Base-by-base conservation (phyloP, 2,888 invertebrate genomes). In the Andrena bicolor region DNA sequence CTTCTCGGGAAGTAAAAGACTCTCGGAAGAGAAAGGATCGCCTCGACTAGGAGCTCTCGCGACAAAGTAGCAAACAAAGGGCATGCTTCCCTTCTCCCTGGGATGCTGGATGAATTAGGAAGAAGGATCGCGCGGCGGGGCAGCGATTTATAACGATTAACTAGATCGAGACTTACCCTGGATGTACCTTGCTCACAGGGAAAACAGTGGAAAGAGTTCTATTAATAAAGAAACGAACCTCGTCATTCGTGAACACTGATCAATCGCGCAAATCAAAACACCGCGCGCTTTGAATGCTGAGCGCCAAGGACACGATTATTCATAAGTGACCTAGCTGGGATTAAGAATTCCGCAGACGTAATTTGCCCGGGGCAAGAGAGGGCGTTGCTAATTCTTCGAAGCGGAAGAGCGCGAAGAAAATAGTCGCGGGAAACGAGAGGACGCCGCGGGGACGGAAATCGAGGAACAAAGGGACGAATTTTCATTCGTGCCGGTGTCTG, bases 11-110 rank as follows among this genome's bases (percentile, higher is more conserved):
- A 53, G 51, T 71, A 53, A 53, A 80, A 51, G 23, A 65, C 65
- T 60, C 49, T 32, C 32, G 66, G 71, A 74, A 66, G 41, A 53
- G 71, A 48, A 53, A 58, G 13, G 30, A 53, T 41, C 16, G 41
- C 16, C 10, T 6, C n/a, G n/a, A 20, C 13, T 20, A 53, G 8
- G 8, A 65, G 35, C 23, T 56, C 7, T 2, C n/a, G 5, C 51
- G 41, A 71, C 64, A 49, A 72, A 64, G 53, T 80, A 69, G 20
- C 82, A 64, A 69, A 66, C 76, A 51, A 72, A 82, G 32, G 74
- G 41, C 64, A n/a, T n/a, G 35, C 66, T 71, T 51, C 41, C 48
- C 28, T 26, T 13, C 53, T 35, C 10, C n/a, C 8, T 16, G n/a
- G 51, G 20, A 26, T 20, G 35, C 51, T 69, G 63, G 26, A 32